Conservation (phyloP, 2,888 invertebrate species). For the Lepidochrysops patricia region DNA sequence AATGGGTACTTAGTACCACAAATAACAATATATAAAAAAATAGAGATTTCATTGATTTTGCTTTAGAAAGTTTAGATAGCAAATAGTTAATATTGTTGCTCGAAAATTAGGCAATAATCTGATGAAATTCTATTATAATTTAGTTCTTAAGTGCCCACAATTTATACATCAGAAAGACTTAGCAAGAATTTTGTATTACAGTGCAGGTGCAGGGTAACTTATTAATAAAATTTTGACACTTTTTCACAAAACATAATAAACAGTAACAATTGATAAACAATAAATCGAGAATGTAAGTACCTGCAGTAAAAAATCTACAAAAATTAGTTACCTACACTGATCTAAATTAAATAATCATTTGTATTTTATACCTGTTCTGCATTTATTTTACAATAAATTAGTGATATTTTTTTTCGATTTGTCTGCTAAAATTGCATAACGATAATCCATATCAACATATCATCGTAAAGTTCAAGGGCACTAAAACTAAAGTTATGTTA, state of each 20-base stretch:
- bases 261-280: no score
- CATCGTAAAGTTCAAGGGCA: not conserved
- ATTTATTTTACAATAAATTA: not conserved
- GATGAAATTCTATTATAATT: not conserved
- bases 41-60: not conserved
- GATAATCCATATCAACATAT: slow-evolving; percentile 11
- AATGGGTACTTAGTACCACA: not conserved
- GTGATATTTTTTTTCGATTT: not conserved
- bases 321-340: no score
- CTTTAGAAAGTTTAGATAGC: not conserved
- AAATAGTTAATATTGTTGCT: not conserved
- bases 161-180: not conserved
- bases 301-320: no score
- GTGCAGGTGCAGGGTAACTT: not conserved
- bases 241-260: no score
- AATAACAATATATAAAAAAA: not conserved
- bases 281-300: no score
- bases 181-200: not conserved
- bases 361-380: not conserved
- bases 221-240: no score
- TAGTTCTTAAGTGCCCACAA: not conserved
- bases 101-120: not conserved
- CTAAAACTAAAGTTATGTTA: not conserved
- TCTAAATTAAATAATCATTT: no score
- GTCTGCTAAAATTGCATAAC: not conserved